These are phyloP conservation scores for Ochlodes sylvanus DNA, from an alignment of 2,888 invertebrate genomes.

Conservation along the genomic window DNA sequence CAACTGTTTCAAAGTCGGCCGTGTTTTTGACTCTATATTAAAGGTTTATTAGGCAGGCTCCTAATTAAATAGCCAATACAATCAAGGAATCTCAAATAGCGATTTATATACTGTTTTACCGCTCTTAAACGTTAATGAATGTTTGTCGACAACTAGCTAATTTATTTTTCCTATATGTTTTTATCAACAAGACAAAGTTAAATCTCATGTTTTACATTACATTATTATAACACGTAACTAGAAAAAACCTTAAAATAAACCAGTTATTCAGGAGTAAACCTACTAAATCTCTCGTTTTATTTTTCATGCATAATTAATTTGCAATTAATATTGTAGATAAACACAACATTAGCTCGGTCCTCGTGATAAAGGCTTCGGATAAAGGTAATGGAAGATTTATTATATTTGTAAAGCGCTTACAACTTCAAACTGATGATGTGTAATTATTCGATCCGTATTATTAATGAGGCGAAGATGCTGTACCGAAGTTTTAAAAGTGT, in stretches of 20 bases:
- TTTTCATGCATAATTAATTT: constrained; percentile 34
- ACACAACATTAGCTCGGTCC: constrained; percentile 28
- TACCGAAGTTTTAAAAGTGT: constrained; percentile 19
- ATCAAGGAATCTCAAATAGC: too few relatives aligned
- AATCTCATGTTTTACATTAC: too few relatives aligned
- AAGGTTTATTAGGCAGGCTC: too few relatives aligned
- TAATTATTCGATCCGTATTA: constrained; percentile 27
- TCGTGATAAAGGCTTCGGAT: constrained; percentile 17
- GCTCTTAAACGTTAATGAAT: too few relatives aligned
- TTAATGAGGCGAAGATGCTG: constrained; percentile 20
- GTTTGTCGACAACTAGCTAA: too few relatives aligned
- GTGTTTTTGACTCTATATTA: too few relatives aligned
- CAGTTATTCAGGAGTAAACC: neutral
- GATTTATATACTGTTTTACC: too few relatives aligned
- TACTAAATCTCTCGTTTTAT: constrained; percentile 15
- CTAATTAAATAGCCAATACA: too few relatives aligned
- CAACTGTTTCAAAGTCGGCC: too few relatives aligned
- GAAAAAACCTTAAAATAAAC: neutral
- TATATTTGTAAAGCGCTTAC: constrained; percentile 29
- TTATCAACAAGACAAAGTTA: too few relatives aligned
- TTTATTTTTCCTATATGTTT: too few relatives aligned
- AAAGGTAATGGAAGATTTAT: constrained; percentile 36
- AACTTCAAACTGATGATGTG: constrained; percentile 24
- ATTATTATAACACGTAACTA: too few relatives aligned
- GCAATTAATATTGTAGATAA: constrained; percentile 33